These are phyloP conservation scores for Microctonus brassicae DNA, from an alignment of 2,888 invertebrate species.

Conservation along the genomic window DNA sequence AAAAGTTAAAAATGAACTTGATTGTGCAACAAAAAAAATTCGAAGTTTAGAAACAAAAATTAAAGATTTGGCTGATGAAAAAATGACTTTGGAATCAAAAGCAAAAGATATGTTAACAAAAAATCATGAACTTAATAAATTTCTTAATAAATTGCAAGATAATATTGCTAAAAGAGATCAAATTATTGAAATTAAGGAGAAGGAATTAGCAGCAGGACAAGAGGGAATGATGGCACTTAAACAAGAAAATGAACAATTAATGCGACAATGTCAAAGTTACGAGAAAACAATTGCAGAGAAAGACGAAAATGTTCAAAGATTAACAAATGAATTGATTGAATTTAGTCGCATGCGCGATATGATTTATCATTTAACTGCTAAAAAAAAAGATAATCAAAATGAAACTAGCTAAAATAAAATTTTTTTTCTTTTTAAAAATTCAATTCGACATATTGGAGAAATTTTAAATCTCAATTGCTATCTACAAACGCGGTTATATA, in stretches of 20 bases:
- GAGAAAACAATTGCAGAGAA: constrained; percentile 57
- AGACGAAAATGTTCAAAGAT: constrained; percentile 52
- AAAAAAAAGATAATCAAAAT: constrained; percentile 53
- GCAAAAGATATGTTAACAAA: constrained; percentile 44
- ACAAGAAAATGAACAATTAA: constrained; percentile 58
- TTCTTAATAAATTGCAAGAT: constrained; percentile 54
- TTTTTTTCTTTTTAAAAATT: constrained; percentile 13
- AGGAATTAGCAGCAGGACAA: constrained; percentile 55
- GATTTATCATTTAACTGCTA: constrained; percentile 63
- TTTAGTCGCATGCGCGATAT: constrained; percentile 64
- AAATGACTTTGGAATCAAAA: constrained; percentile 39
- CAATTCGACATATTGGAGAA: background rate
- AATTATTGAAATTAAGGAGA: constrained; percentile 56
- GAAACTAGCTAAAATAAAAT: constrained; percentile 27
- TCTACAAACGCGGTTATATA: constrained; percentile 27
- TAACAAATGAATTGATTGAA: constrained; percentile 54
- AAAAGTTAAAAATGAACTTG: constrained; percentile 51
- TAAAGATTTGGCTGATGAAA: constrained; percentile 49
- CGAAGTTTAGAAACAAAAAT: constrained; percentile 45
- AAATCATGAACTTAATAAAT: constrained; percentile 48
- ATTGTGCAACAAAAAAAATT: constrained; percentile 46
- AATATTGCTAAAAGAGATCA: constrained; percentile 55
- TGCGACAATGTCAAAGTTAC: constrained; percentile 52
- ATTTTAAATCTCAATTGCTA: background rate
- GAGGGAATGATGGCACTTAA: constrained; percentile 57